Evolutionary conservation across 2,797 vertebrate species (phyloP), one percentile per base, ranked within the genome.

Genomic region (Muraenolepis orangiensis): DNA sequence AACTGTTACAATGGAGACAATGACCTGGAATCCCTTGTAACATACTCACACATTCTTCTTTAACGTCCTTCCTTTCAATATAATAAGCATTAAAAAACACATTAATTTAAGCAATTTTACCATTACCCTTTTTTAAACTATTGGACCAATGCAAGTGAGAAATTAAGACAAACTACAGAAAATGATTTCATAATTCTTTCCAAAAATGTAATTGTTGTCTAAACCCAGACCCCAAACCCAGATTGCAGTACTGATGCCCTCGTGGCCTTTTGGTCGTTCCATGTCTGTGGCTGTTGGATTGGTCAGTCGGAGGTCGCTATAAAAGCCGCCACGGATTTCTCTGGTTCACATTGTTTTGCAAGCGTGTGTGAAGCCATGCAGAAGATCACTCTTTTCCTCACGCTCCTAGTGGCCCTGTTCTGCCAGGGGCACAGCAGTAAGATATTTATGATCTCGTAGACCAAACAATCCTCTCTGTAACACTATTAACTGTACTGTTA

Each of bases 391-490:
- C 72, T 84, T 28, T 29, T 91, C 26, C 68, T 93, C 72, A 70
- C 75, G 13, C 78, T 94, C 46, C 87, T 75, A 7, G 64, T 84
- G 69, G 82, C 85, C 80, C 87, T 93, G 80, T 70, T 90, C 72
- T 40, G 77, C 69, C 90, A 80, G 82, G 91, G 84, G 70, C 70
- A 87, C 76, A 81, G 88, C 82, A 91, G 94, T 95, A 92, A 91
- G 92, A 84, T 13, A 18, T 46, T 13, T 18, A 46, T 13, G 18
- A 30, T 26, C 30, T 68, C 32, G 29, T 6, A 10, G 32, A 34
- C 32, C 7, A 3, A 34, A 34, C 32, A 34, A 34, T 46, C n/a
- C 7, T 36, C 16, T 57, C 57, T 61, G 18, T 2, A 26, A 29
- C 26, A n/a, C 31, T 29, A 16, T 30, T 1, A 28, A 3, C 3